These are phyloP conservation scores for Pionites leucogaster DNA, from an alignment of 2,113 vertebrate species.

Conservation along the genomic window DNA sequence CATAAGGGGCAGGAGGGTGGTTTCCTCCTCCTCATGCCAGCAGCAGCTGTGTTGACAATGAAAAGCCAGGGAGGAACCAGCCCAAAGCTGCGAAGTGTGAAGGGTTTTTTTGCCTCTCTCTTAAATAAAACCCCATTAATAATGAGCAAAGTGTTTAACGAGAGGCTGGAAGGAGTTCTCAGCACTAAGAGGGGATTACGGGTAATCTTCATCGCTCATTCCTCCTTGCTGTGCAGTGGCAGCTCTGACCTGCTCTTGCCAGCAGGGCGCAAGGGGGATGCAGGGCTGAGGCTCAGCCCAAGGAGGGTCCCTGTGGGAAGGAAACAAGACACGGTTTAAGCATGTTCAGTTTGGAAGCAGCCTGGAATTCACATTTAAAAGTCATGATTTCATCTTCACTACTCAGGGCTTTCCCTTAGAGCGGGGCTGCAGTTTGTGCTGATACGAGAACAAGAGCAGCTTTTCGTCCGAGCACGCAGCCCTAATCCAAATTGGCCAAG, in stretches of 20 bases:
- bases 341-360: not conserved
- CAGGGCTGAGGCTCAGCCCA: not conserved
- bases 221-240: not conserved
- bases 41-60: rapidly evolving
- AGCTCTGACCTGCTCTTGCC: not conserved
- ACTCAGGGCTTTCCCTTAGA: not conserved
- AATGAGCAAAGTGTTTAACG: slow-evolving; percentile 41
- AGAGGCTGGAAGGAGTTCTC: not conserved
- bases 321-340: not conserved
- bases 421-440: not conserved
- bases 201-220: not conserved
- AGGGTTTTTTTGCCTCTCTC: not conserved
- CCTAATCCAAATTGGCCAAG: not conserved
- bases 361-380: not conserved
- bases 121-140: not conserved
- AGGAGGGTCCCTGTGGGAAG: not conserved
- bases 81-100: not conserved
- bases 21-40: not conserved
- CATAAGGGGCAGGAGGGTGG: not conserved
- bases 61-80: not conserved
- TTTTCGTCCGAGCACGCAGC: not conserved
- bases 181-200: not conserved
- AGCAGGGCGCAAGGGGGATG: not conserved
- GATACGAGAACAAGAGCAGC: not conserved
- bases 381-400: not conserved